Evolutionary conservation across 2,797 vertebrate genomes (phyloP).

Genomic region (Liparis tanakae): DNA sequence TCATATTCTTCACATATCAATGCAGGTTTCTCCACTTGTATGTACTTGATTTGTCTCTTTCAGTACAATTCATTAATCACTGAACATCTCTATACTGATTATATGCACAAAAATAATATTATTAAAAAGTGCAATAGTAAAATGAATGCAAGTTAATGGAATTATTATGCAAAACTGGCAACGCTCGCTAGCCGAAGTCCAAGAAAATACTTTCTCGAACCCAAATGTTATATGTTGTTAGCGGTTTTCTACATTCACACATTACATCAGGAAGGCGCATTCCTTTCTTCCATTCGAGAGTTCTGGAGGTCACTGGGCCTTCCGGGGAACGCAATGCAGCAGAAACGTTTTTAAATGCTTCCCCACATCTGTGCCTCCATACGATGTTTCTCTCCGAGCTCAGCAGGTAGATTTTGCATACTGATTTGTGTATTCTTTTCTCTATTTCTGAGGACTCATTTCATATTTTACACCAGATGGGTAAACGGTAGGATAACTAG

Average conservation of each 20-base stretch:
- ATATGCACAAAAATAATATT: not conserved
- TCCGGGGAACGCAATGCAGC: too few species aligned
- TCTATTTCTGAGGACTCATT: constrained; percentile 7
- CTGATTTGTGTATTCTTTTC: constrained; percentile 57
- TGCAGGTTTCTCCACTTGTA: not conserved
- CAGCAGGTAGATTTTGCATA: constrained; percentile 42
- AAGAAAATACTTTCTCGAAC: not conserved
- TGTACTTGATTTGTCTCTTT: not conserved
- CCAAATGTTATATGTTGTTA: not conserved
- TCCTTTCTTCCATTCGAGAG: too few species aligned
- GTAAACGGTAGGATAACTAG: not conserved
- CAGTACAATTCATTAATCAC: not conserved
- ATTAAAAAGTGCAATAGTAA: not conserved
- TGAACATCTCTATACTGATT: not conserved
- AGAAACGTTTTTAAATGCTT: too few species aligned
- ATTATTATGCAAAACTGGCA: not conserved
- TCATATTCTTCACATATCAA: constrained; percentile 25
- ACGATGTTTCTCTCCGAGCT: too few species aligned
- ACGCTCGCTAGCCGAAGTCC: not conserved
- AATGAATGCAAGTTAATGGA: not conserved
- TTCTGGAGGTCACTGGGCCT: too few species aligned
- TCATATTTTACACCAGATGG: constrained; percentile 9
- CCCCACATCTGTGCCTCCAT: too few species aligned
- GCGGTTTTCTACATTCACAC: not conserved
- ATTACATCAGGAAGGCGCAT: not conserved